A percentile compares a stretch with the other conserved stretches of the same genome.
These are phyloP conservation scores for Paracyclopina nana DNA, from an alignment of 1,140 invertebrate genomes.

Conservation along the genomic window DNA sequence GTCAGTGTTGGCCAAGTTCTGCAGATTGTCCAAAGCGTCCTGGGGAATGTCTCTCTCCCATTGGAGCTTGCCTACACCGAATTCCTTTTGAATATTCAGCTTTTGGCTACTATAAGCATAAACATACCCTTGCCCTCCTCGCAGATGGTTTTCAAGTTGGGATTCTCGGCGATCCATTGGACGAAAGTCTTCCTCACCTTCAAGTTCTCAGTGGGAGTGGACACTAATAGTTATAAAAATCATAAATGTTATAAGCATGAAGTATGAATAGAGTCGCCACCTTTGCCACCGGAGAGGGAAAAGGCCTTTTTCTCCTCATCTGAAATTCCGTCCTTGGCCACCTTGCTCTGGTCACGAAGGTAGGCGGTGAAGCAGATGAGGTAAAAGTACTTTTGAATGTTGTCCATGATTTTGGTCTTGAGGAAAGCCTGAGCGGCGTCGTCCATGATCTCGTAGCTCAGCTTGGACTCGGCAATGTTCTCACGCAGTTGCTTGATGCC, in stretches of 20 bases:
- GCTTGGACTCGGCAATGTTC: conserved; percentile 17
- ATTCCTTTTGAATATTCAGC: too few species aligned
- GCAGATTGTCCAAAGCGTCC: conserved; percentile 15
- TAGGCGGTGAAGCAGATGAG: conserved; percentile 15
- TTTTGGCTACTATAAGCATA: too few species aligned
- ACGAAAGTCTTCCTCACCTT: conserved; percentile 12
- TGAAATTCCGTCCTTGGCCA: conserved; percentile 1
- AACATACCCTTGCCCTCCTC: conserved; percentile 15
- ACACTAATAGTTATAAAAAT: conserved; percentile 11
- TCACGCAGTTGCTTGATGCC: conserved; percentile 17
- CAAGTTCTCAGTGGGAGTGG: conserved; percentile 12
- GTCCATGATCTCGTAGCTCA: conserved; percentile 17
- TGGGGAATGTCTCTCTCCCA: conserved; percentile 16
- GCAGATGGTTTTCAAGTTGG: conserved; percentile 12
- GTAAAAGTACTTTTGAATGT: conserved; percentile 17
- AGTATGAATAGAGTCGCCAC: too few species aligned
- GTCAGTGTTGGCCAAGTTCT: conserved; percentile 14
- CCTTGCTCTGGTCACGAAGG: conserved; percentile 8
- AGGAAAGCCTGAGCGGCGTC: conserved; percentile 17
- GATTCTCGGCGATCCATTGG: conserved; percentile 10
- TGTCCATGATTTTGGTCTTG: conserved; percentile 18
- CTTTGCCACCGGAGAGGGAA: conserved; percentile 14
- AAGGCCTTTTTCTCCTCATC: conserved; percentile 17
- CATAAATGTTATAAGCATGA: too few species aligned
- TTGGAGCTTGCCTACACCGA: conserved; percentile 8